A percentile compares a stretch with the other conserved stretches of the same genome.
These are phyloP conservation scores for Potorous gilbertii DNA, from an alignment of 2,797 vertebrate genomes.

Conservation along the genomic window DNA sequence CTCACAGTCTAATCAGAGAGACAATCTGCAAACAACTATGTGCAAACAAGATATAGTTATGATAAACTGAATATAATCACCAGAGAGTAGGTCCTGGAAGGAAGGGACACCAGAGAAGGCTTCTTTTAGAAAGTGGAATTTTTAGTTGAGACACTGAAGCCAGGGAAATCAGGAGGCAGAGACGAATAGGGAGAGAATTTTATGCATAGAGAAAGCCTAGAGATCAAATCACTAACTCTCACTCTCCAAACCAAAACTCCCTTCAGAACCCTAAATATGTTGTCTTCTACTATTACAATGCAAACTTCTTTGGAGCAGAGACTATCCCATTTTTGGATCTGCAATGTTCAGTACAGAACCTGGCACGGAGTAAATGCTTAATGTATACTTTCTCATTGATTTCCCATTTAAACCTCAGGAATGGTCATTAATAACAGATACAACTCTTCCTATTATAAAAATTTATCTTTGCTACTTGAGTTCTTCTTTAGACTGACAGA, in stretches of 20 bases:
- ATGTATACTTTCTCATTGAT: neutral
- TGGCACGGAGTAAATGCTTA: neutral
- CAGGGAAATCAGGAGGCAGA: neutral
- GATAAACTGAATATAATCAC: neutral
- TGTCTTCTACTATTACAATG: neutral
- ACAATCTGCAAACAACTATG: neutral
- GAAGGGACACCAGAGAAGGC: neutral
- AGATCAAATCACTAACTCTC: neutral
- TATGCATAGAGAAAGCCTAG: neutral
- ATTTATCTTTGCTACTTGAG: neutral
- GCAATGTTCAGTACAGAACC: neutral
- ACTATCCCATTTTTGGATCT: neutral
- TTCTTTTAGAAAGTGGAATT: neutral
- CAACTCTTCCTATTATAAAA: neutral
- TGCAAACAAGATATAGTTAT: neutral
- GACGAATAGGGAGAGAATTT: neutral
- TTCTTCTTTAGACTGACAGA: conserved; percentile 44
- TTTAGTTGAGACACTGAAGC: neutral
- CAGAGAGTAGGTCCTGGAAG: neutral
- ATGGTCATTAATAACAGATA: neutral
- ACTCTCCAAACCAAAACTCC: neutral
- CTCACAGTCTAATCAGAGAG: neutral
- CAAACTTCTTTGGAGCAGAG: neutral
- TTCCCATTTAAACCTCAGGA: neutral
- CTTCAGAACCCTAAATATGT: neutral